phyloP scores from a whole-genome alignment of 2,113 vertebrate species.

The Cardinalis cardinalis region DNA sequence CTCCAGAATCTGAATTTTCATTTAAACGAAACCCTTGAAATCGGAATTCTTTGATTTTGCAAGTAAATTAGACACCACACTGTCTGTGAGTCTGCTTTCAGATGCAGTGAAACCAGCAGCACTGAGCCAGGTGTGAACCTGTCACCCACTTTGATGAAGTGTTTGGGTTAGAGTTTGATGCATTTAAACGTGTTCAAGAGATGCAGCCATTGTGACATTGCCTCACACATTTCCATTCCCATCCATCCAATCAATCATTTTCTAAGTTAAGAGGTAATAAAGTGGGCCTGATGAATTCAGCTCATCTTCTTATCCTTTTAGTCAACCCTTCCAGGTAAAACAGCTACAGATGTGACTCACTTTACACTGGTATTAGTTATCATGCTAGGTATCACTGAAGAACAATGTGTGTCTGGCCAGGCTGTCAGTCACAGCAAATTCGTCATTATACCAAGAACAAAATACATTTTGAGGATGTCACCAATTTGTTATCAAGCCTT shows the following conservation, averaged over 20 bases:
- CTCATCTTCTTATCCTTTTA: not conserved
- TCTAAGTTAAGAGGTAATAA: not conserved
- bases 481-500: not conserved
- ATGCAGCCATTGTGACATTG: not conserved
- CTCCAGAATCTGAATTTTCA: constrained; percentile 63
- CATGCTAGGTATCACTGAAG: not conserved
- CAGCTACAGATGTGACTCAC: not conserved
- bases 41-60: constrained; percentile 59
- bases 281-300: not conserved
- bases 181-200: not conserved
- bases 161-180: constrained; percentile 19
- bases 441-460: not conserved
- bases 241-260: not conserved
- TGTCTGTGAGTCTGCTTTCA: constrained; percentile 52
- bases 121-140: not conserved
- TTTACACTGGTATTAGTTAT: not conserved
- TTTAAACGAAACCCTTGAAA: constrained; percentile 59
- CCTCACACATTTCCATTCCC: not conserved
- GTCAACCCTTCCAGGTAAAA: not conserved
- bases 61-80: constrained; percentile 41
- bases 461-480: not conserved
- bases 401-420: not conserved
- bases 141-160: not conserved
- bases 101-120: constrained; percentile 38
- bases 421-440: not conserved